Base-by-base conservation (phyloP, 2,888 invertebrate species). In the Plagodis pulveraria region DNA sequence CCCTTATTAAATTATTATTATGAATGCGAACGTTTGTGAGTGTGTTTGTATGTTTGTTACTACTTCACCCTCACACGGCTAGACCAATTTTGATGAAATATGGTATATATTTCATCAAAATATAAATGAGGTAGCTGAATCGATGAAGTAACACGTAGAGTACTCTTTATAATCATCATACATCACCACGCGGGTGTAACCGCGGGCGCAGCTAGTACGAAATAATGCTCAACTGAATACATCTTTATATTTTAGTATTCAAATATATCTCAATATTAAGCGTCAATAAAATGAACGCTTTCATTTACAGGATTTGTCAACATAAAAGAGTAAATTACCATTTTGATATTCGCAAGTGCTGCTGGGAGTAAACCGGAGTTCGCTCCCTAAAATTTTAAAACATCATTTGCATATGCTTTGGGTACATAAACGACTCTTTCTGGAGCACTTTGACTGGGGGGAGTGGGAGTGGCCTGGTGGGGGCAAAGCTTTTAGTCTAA, bases 381-480 rank as follows among this genome's bases (percentile, higher is more conserved):
- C 86, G 85, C 89, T 86, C 89, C 91, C 91, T 91, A 91, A 91
- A 91, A 91, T 92, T 91, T 92, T 91, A 91, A 92, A 92, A 91
- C 91, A 91, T 83, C 86, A 92, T 92, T 92, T 91, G 91, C 91
- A 91, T 92, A 91, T 90, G 90, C 91, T 92, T 92, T 92, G 90
- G 87, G 88, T 89, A 91, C 85, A 90, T 91, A 92, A 92, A 92
- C 91, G 91, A 90, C 91, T 89, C 90, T 92, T 88, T 91, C 90
- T 88, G 83, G 67, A 87, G 87, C 86, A 86, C 89, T 90, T 89
- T 87, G 80, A 71, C 71, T 71, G 58, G 63, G 73, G 72, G 63
- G 71, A 55, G 32, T 38, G 43, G 59, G 62, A 7, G 44, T 22
- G 41, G 38, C 33, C 66, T 61, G 61, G 68, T 66, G 73, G 66